phyloP scores from a whole-genome alignment of 1,140 invertebrate genomes.

The Anastrepha obliqua region DNA sequence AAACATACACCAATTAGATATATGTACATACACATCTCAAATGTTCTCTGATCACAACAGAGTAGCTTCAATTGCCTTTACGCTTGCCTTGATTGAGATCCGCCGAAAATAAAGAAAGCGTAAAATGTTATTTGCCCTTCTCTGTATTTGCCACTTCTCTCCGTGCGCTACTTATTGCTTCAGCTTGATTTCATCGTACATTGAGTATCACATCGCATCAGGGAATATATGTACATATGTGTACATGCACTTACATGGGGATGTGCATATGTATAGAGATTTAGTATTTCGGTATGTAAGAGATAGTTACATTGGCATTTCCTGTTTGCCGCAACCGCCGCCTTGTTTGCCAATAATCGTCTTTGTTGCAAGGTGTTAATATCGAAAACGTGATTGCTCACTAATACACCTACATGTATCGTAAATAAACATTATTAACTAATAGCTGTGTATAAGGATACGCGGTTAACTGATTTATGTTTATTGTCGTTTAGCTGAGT shows the following conservation, averaged over 20 bases:
- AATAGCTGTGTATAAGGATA: neutral
- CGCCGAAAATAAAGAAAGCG: neutral
- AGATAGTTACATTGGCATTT: neutral
- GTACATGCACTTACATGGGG: neutral
- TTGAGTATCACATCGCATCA: neutral
- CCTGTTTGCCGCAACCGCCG: neutral
- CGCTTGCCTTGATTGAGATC: neutral
- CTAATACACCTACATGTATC: neutral
- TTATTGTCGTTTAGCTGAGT: neutral
- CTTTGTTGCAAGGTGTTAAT: slow-evolving; percentile 31
- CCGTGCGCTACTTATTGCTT: neutral
- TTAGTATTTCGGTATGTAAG: neutral
- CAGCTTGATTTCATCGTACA: neutral
- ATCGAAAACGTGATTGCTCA: slow-evolving; percentile 47
- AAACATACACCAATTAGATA: neutral
- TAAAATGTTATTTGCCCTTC: neutral
- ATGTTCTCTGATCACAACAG: neutral
- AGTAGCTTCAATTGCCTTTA: neutral
- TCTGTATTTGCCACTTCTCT: neutral
- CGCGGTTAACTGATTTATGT: neutral
- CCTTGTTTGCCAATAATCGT: slow-evolving; percentile 1
- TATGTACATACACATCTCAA: neutral
- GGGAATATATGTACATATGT: neutral
- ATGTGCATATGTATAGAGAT: too few relatives aligned
- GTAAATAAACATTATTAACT: slow-evolving; percentile 43